phyloP scores from a whole-genome alignment of 2,113 vertebrate species.

The Carassius gibelio region DNA sequence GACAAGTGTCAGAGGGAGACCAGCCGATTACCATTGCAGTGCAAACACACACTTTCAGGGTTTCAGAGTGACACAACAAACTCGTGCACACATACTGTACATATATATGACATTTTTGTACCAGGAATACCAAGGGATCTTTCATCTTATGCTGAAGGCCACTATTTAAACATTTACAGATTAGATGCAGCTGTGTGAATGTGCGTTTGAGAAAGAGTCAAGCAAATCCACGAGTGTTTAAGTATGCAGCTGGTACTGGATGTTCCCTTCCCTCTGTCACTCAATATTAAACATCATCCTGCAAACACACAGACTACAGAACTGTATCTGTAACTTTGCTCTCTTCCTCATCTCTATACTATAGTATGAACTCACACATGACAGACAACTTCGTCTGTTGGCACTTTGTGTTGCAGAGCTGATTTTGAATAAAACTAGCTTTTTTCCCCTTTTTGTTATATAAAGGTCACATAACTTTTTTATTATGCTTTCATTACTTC shows the following conservation, averaged over 20 bases:
- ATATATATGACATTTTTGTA: background rate
- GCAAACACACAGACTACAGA: slow-evolving; percentile 48
- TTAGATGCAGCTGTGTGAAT: background rate
- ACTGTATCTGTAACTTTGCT: background rate
- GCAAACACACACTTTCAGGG: slow-evolving; percentile 19
- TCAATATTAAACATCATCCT: slow-evolving; percentile 54
- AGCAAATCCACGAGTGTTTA: slow-evolving; percentile 36
- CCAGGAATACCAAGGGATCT: background rate
- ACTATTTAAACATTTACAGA: slow-evolving; percentile 28
- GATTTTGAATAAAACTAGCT: too few species aligned
- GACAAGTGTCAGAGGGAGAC: slow-evolving; percentile 52
- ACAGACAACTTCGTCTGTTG: too few species aligned
- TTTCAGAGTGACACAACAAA: slow-evolving; percentile 29
- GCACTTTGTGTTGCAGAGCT: too few species aligned
- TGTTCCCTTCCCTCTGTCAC: slow-evolving; percentile 51
- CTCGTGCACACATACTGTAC: background rate
- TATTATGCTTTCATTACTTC: too few species aligned
- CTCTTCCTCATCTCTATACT: background rate
- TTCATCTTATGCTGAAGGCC: background rate
- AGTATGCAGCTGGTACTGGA: slow-evolving; percentile 54
- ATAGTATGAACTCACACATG: too few species aligned
- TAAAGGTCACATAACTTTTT: too few species aligned
- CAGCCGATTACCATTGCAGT: slow-evolving; percentile 56
- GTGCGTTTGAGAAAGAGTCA: background rate
- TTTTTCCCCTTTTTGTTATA: too few species aligned